Conservation (phyloP, 2,888 invertebrate species). For the Mimachlamys varia region DNA sequence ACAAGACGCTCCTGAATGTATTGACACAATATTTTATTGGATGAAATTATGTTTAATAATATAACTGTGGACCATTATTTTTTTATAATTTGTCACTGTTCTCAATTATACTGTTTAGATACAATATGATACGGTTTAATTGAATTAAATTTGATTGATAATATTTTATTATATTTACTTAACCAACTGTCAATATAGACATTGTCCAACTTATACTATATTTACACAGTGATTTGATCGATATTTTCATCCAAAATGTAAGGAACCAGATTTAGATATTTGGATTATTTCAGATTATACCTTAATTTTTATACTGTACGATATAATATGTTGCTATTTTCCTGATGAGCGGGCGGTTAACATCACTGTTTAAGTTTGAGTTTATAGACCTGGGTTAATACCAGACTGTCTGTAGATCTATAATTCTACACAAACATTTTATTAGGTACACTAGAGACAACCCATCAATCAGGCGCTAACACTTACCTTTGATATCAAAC, state of each 20-base stretch:
- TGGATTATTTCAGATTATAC: no score
- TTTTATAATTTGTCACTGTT: background rate
- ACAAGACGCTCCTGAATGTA: background rate
- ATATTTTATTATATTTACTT: background rate
- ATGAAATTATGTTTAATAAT: background rate
- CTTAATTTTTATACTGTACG: no score
- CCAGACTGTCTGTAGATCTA: background rate
- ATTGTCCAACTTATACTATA: no score
- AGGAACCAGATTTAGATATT: no score
- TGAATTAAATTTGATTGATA: background rate
- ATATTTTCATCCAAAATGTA: no score
- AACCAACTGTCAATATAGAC: background rate
- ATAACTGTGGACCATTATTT: background rate
- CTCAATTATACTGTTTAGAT: background rate
- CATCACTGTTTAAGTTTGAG: no score
- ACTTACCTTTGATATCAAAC: constrained; percentile 11
- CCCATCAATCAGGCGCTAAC: background rate
- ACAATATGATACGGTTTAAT: background rate
- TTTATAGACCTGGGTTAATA: no score
- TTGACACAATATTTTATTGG: background rate
- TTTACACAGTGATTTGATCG: no score
- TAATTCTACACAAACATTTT: background rate
- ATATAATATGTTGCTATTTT: no score
- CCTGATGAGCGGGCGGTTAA: no score
- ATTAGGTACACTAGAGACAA: background rate